These are phyloP conservation scores for Chaitophorus viminalis DNA, from an alignment of 2,888 invertebrate species.

Conservation along the genomic window DNA sequence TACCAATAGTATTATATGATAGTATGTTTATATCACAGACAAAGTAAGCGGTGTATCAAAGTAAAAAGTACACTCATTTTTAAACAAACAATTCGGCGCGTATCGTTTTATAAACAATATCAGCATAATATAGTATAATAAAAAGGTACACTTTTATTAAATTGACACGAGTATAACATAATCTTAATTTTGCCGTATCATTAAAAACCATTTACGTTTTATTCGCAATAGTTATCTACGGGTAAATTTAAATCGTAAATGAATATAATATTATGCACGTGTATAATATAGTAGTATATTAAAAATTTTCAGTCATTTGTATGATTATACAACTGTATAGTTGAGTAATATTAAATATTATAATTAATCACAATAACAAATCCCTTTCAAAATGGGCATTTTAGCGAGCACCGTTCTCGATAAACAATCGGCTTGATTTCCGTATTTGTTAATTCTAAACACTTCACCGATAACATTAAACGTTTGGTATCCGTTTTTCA, in stretches of 20 bases:
- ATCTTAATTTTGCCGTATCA: not conserved
- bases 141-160: not conserved
- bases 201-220: not conserved
- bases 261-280: not conserved
- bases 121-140: not conserved
- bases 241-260: not conserved
- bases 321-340: constrained; percentile 2
- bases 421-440: constrained; percentile 64
- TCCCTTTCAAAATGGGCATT: constrained; percentile 63
- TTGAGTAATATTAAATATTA: constrained; percentile 7
- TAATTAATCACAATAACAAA: constrained; percentile 64
- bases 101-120: not conserved
- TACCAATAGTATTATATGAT: not conserved
- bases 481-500: constrained; percentile 16
- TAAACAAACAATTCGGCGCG: too few relatives aligned
- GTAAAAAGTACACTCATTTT: too few relatives aligned
- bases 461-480: constrained; percentile 62
- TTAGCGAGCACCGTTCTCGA: constrained; percentile 60
- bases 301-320: constrained; percentile 38
- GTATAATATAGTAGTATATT: not conserved
- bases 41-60: too few relatives aligned
- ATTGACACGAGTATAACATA: not conserved
- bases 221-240: not conserved
- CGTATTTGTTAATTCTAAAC: constrained; percentile 64
- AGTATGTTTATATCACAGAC: too few relatives aligned